Conservation (phyloP, 2,113 vertebrate genomes). For the Mastomys natalensis region DNA sequence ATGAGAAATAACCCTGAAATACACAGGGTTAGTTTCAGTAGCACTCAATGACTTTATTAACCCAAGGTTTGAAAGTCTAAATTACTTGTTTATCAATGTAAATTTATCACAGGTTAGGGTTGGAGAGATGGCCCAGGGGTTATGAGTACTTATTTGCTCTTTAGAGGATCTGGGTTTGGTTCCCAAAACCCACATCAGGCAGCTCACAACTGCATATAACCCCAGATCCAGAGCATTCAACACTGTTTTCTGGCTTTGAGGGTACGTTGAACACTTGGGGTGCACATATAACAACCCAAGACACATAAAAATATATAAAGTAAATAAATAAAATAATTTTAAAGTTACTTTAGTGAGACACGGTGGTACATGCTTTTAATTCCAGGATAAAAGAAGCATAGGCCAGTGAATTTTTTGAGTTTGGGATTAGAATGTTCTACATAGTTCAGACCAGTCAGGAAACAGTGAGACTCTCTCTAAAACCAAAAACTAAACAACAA, state of each 20-base stretch:
- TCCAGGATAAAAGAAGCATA: background rate
- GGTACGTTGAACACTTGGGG: background rate
- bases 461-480: background rate
- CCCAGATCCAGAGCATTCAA: background rate
- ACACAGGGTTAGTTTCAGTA: background rate
- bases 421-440: background rate
- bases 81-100: background rate
- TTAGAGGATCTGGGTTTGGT: background rate
- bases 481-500: background rate
- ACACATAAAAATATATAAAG: background rate
- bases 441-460: background rate
- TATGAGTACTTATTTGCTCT: background rate
- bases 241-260: background rate
- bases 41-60: slow-evolving; percentile 26
- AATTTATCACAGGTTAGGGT: background rate
- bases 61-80: background rate
- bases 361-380: background rate
- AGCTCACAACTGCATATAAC: background rate
- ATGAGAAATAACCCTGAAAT: slow-evolving; percentile 13
- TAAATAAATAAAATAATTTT: background rate
- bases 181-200: background rate
- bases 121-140: background rate
- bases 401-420: background rate
- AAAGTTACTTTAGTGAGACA: background rate
- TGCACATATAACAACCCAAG: background rate